Evolutionary conservation across 2,888 invertebrate genomes (phyloP).

Genomic region (Allolobophora icterica): DNA sequence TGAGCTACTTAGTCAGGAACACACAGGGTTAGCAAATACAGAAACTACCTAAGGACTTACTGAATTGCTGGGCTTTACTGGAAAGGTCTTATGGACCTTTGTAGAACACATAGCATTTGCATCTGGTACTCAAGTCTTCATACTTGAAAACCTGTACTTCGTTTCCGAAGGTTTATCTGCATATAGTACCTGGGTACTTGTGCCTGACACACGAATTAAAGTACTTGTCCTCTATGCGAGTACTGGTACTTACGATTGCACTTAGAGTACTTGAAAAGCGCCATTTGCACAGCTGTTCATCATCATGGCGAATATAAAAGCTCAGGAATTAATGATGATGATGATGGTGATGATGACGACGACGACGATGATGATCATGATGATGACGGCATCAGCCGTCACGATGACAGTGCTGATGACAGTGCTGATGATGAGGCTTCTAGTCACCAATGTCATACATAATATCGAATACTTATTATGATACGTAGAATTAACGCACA

Average conservation of each 20-base stretch:
- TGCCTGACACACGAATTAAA: too few species aligned
- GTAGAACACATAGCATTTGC: neutral
- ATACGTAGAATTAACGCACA: neutral
- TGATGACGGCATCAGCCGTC: neutral
- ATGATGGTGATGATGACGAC: neutral
- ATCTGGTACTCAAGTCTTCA: neutral
- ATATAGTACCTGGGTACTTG: neutral
- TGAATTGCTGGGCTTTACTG: neutral
- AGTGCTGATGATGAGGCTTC: neutral
- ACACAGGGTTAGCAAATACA: neutral
- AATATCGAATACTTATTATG: neutral
- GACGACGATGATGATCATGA: too few species aligned
- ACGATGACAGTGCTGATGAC: neutral
- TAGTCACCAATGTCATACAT: slow-evolving; percentile 2
- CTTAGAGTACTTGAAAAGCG: neutral
- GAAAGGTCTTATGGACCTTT: neutral
- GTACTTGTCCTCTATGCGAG: neutral
- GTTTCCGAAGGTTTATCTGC: too few species aligned
- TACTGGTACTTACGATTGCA: neutral
- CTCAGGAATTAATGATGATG: neutral
- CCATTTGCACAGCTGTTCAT: neutral
- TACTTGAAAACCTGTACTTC: neutral
- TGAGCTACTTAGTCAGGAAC: neutral
- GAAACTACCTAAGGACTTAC: neutral
- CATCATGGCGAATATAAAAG: neutral